Percentiles rank a stretch among this genome's conserved stretches.
Evolutionary conservation across 2,113 vertebrate species (phyloP).

Genomic region (Ameiurus melas): DNA sequence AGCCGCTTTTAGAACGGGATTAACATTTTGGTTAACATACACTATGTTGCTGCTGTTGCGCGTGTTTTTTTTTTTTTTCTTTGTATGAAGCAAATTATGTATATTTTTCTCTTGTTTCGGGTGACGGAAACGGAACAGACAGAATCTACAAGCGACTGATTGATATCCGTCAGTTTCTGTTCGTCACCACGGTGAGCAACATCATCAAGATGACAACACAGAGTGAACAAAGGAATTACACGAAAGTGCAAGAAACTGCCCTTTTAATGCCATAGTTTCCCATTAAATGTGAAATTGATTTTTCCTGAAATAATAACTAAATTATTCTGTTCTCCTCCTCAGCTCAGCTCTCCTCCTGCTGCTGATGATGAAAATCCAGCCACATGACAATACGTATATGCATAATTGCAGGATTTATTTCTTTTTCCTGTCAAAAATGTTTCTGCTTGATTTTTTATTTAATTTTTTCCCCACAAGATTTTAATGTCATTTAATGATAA

Average conservation of each 20-base stretch:
- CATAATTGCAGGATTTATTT: background rate
- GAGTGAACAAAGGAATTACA: background rate
- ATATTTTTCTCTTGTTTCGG: background rate
- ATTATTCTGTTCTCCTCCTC: background rate
- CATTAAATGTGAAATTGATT: background rate
- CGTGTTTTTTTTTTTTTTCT: background rate
- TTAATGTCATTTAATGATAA: background rate
- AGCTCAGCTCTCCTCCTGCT: background rate
- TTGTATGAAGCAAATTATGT: background rate
- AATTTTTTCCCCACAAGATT: background rate
- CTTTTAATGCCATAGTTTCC: background rate
- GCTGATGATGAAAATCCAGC: background rate
- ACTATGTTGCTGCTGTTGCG: background rate
- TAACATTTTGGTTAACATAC: slow-evolving; percentile 8
- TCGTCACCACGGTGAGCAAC: background rate
- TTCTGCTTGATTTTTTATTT: background rate
- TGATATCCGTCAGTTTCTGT: background rate
- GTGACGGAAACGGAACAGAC: background rate
- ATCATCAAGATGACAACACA: background rate
- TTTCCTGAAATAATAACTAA: background rate
- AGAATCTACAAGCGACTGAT: too few relatives aligned
- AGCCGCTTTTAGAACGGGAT: background rate
- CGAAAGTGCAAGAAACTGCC: background rate
- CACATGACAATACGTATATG: slow-evolving; percentile 22
- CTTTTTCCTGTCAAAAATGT: background rate